Evolutionary conservation across 2,888 invertebrate species (phyloP).

Genomic region (Oscheius sp.): DNA sequence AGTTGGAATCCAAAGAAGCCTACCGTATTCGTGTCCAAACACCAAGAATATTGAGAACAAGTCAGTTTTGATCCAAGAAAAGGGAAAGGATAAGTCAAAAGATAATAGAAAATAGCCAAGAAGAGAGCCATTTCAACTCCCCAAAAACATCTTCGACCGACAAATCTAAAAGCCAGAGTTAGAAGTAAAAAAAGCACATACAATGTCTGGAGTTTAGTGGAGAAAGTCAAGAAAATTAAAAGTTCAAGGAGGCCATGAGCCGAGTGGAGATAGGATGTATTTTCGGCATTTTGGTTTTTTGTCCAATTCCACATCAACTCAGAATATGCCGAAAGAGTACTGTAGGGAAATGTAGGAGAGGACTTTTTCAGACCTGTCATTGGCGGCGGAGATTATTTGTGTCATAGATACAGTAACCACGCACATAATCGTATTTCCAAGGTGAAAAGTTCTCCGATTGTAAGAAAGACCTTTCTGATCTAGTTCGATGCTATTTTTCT

Average conservation of each 20-base stretch:
- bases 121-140: background rate
- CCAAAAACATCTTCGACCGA: background rate
- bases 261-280: background rate
- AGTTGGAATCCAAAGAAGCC: background rate
- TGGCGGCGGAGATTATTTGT: background rate
- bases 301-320: conserved; percentile 18
- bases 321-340: background rate
- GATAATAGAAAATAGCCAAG: background rate
- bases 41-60: background rate
- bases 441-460: background rate
- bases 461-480: background rate
- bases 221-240: background rate
- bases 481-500: too few species aligned
- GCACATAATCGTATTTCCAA: background rate
- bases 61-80: background rate
- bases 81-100: background rate
- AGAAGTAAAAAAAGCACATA: too few species aligned
- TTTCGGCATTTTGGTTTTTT: background rate
- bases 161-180: background rate
- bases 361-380: background rate
- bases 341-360: background rate
- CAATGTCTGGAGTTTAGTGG: background rate
- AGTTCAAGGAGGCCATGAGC: background rate
- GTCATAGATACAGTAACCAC: background rate
- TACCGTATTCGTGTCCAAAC: background rate